A percentile compares a stretch with the other conserved stretches of the same genome.
Evolutionary conservation across 2,113 vertebrate genomes (phyloP).

Genomic region (Arenaria interpres): DNA sequence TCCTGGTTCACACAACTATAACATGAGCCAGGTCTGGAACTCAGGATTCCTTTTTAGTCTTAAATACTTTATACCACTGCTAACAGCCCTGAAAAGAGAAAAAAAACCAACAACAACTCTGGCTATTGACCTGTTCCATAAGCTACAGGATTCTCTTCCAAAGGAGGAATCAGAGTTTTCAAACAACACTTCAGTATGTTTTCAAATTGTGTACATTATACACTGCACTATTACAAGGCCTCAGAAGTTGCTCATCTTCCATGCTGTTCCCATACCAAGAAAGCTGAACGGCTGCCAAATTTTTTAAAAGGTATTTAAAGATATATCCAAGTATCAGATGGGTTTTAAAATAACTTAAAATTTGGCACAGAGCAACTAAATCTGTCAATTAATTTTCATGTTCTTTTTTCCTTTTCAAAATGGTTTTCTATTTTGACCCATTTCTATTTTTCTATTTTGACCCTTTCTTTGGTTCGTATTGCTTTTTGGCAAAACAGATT

Average conservation of each 20-base stretch:
- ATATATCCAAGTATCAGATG: neutral
- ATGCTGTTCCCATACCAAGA: neutral
- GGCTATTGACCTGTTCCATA: neutral
- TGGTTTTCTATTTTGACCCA: neutral
- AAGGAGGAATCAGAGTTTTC: neutral
- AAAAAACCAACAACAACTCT: neutral
- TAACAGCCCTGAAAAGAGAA: neutral
- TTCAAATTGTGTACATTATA: neutral
- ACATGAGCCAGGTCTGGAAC: neutral
- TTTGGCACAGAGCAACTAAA: neutral
- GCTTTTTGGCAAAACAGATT: neutral
- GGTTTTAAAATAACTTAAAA: neutral
- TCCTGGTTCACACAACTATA: fast-evolving
- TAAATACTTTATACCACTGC: neutral
- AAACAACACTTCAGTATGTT: neutral
- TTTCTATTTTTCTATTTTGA: too few species aligned
- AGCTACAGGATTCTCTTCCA: neutral
- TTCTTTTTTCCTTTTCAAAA: neutral
- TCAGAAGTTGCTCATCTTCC: neutral
- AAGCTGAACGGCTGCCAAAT: neutral
- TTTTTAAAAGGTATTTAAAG: neutral
- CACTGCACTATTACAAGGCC: neutral
- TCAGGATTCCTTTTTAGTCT: neutral
- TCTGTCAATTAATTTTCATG: neutral
- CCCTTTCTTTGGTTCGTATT: too few species aligned